Evolutionary conservation across 2,113 vertebrate genomes (phyloP).

Genomic region (Lamprotornis superbus): DNA sequence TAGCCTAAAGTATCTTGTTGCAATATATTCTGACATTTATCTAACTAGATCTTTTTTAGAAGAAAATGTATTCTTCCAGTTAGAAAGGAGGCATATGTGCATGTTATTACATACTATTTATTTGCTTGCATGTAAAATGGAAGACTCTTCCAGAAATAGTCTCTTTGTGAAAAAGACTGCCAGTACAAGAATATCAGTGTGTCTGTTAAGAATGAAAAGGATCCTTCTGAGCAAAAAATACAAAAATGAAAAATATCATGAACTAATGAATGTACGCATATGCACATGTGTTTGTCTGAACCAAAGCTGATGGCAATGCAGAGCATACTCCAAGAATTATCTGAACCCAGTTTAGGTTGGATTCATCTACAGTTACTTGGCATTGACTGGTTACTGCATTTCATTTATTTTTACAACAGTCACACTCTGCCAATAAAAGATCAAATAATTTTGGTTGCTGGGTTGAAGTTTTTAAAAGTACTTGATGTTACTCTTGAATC

Average conservation of each 20-base stretch:
- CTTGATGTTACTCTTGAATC: conserved; percentile 58
- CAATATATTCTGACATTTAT: conserved; percentile 11
- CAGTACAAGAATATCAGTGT: neutral
- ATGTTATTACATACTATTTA: neutral
- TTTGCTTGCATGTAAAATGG: conserved; percentile 18
- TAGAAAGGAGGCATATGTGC: conserved; percentile 5
- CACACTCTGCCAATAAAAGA: conserved; percentile 70
- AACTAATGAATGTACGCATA: neutral
- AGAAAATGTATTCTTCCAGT: conserved; percentile 13
- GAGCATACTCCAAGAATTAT: conserved; percentile 42
- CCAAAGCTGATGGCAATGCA: neutral
- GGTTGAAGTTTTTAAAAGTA: conserved; percentile 62
- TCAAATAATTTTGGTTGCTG: conserved; percentile 67
- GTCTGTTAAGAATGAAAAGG: neutral
- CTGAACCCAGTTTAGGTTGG: conserved; percentile 30
- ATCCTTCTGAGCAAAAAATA: neutral
- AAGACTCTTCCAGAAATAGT: neutral
- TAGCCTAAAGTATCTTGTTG: conserved; percentile 46
- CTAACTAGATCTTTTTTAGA: conserved; percentile 49
- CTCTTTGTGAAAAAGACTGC: neutral
- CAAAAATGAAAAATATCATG: neutral
- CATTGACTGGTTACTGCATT: conserved; percentile 62
- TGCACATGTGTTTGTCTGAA: neutral
- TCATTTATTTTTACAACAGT: conserved; percentile 69
- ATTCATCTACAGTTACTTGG: conserved; percentile 53